These are phyloP conservation scores for Sisyra nigra DNA, from an alignment of 2,888 invertebrate species.

Conservation along the genomic window DNA sequence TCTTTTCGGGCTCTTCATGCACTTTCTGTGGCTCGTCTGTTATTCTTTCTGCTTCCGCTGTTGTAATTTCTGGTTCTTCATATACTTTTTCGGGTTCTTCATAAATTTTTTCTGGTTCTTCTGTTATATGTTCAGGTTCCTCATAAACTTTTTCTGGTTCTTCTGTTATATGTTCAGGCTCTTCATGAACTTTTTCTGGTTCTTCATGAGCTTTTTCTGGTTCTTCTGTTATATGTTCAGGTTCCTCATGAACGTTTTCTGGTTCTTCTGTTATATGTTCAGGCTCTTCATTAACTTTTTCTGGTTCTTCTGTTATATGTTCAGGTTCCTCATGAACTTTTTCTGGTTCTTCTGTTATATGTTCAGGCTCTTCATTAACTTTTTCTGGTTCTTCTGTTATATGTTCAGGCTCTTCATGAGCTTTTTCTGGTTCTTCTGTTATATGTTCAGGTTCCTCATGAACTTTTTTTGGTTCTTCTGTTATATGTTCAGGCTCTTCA, in stretches of 20 bases:
- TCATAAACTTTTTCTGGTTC: conserved; percentile 8
- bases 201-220: conserved; percentile 8
- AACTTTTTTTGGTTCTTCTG: too few relatives aligned
- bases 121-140: conserved; percentile 9
- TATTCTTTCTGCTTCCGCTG: conserved; percentile 5
- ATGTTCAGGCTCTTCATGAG: too few relatives aligned
- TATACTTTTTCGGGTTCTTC: conserved; percentile 14
- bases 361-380: too few relatives aligned
- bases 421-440: too few relatives aligned
- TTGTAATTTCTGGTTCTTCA: conserved; percentile 2
- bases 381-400: too few relatives aligned
- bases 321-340: conserved; percentile 9
- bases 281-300: too few relatives aligned
- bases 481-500: too few relatives aligned
- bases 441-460: too few relatives aligned
- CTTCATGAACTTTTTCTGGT: conserved; percentile 7
- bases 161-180: conserved; percentile 4
- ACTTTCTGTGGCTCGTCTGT: conserved; percentile 17
- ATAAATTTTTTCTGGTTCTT: conserved; percentile 9
- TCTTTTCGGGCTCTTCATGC: conserved; percentile 5
- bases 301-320: conserved; percentile 7
- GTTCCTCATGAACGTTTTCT: conserved; percentile 9
- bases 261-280: too few relatives aligned
- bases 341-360: too few relatives aligned
- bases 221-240: conserved; percentile 5